Evolutionary conservation across 2,888 invertebrate genomes (phyloP), one percentile per base, ranked within the genome.

Genomic region (Apocheima hispidaria): DNA sequence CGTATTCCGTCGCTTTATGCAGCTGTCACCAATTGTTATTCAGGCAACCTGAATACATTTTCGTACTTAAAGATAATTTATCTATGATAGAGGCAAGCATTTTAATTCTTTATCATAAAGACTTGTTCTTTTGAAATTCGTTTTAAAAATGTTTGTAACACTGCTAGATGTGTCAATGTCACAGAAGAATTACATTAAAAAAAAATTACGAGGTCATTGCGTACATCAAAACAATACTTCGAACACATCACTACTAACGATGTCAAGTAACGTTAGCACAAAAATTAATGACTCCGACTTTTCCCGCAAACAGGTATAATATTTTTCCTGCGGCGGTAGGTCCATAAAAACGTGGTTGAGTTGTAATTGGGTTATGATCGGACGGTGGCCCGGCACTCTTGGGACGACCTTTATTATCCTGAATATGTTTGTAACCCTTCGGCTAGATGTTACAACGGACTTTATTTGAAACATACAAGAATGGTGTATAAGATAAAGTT

Each of bases 331-430:
- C 46, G 66, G 71, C 73, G 71, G 74, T 74, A 69, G 74, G 75
- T 76, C 81, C 79, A 83, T 85, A 83, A 83, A 84, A 84, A 82
- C 77, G 78, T 80, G 79, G 80, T 77, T 77, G 79, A 79, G 73
- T 72, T 74, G 80, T 86, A 84, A 86, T 84, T 83, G 83, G 78
- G 81, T 83, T 86, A 84, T 84, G 86, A 84, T 83, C 82, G 80
- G 77, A 68, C 71, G 63, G 74, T 71, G 75, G 73, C 68, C 40
- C 65, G 73, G 70, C 67, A 63, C 73, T 75, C 71, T 57, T 40
- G 66, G 80, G 82, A 78, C 75, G 66, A 60, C 70, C 71, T 82
- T 80, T 83, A 82, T 80, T 81, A 74, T 75, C 70, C 68, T 60
- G 71, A 76, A 78, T 79, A 74, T 79, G 55, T 55, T 51, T 28